These are phyloP conservation scores for Zaprionus lachaisei DNA, from an alignment of 1,140 invertebrate species.

Conservation along the genomic window DNA sequence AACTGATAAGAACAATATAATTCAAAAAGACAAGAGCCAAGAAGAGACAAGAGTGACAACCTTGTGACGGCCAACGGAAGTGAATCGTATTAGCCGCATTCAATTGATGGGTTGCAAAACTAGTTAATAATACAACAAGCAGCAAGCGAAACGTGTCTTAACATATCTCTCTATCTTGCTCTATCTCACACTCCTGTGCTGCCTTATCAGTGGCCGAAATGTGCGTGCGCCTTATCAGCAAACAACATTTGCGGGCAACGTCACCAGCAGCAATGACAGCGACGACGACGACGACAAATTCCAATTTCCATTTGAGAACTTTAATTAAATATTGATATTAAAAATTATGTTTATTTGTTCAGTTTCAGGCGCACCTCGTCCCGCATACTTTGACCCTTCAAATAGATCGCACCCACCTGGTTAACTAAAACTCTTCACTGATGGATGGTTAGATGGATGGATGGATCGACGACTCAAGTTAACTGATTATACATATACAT, in stretches of 20 bases:
- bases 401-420: slow-evolving; percentile 8
- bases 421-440: slow-evolving; percentile 15
- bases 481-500: slow-evolving; percentile 47
- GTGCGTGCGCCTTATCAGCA: background rate
- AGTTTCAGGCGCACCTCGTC: background rate
- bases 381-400: slow-evolving; percentile 10
- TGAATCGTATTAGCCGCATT: slow-evolving; percentile 21
- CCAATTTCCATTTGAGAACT: slow-evolving; percentile 48
- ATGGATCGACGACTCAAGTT: slow-evolving; percentile 17
- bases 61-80: slow-evolving; percentile 59
- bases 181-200: background rate
- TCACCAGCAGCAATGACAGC: slow-evolving; percentile 27
- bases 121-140: background rate
- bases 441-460: background rate
- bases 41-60: slow-evolving; percentile 10
- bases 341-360: slow-evolving; percentile 54
- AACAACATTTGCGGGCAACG: slow-evolving; percentile 25
- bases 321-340: slow-evolving; percentile 73
- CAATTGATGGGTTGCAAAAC: slow-evolving; percentile 8
- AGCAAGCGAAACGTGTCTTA: background rate
- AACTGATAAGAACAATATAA: background rate
- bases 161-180: background rate
- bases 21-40: background rate
- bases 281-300: slow-evolving; percentile 36
- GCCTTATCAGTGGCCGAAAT: slow-evolving; percentile 5